Evolutionary conservation across 2,888 invertebrate genomes (phyloP), one percentile per base, ranked within the genome.

Genomic region (Cryptus armator): DNA sequence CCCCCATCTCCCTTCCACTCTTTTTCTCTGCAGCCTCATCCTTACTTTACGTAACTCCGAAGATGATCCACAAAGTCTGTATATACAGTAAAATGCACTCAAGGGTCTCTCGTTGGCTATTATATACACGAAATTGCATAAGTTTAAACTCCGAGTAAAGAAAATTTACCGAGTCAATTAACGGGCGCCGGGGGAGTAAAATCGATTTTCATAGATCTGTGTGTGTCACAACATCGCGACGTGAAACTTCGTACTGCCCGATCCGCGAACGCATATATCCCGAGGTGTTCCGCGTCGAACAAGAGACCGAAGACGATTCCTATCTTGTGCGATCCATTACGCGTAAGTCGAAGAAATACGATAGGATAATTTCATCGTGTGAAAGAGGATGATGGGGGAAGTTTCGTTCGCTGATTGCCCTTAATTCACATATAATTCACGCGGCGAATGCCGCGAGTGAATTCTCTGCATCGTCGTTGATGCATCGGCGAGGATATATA

Each of bases 401-500:
- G 53, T 19, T 83, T 83, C 71, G 59, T 70, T 78, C 82, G 83
- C 85, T 88, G 89, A 90, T 90, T 90, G 91, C 88, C 89, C 89
- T 87, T 91, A 91, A 91, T 91, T 91, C 89, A 87, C 86, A 87
- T 90, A 88, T 90, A 91, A 91, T 91, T 89, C 86, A 87, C 88
- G 77, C 78, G 51, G 71, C n/a, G 74, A 83, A 81, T 71, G 70
- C 37, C 71, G 71, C 24, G 0, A 67, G 44, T n/a, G 71, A 64
- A 43, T 14, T 66, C 46, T 66, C 10, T 64, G 59, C 71, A 67
- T 16, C 46, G 66, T 29, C 68, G 70, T 59, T 71, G 74, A 71
- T 53, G 72, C 67, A 78, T 72, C 75, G 70, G 56, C 83, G 87
- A 87, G 87, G 86, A 84, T 74, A 62, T 48, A 74, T 56, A 37